A percentile compares a stretch with the other conserved stretches of the same genome.
Evolutionary conservation across 2,113 vertebrate genomes (phyloP).

Genomic region (crab-eating macaque (Macaca fascicularis)): T2T-MFA8v1.1 NC_088395.1:120811001-120811500

Average conservation of each 20-base stretch:
- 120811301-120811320: conserved; percentile 33
- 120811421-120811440: conserved; percentile 47
- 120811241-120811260: conserved; percentile 9
- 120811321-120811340: conserved; percentile 28
- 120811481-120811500: neutral
- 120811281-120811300: neutral
- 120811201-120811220: conserved; percentile 42
- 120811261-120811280: neutral
- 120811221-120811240: neutral
- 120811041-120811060: neutral
- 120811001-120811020: neutral
- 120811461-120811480: conserved; percentile 25
- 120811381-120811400: conserved; percentile 35
- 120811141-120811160: neutral
- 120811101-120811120: neutral
- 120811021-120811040: neutral
- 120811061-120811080: neutral
- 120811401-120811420: conserved; percentile 44
- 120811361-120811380: conserved; percentile 35
- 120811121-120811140: neutral
- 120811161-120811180: neutral
- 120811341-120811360: neutral
- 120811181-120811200: conserved; percentile 12
- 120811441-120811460: conserved; percentile 34
- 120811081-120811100: neutral